Base-by-base conservation (phyloP, 2,888 invertebrate species). In the Nebria brevicollis region DNA sequence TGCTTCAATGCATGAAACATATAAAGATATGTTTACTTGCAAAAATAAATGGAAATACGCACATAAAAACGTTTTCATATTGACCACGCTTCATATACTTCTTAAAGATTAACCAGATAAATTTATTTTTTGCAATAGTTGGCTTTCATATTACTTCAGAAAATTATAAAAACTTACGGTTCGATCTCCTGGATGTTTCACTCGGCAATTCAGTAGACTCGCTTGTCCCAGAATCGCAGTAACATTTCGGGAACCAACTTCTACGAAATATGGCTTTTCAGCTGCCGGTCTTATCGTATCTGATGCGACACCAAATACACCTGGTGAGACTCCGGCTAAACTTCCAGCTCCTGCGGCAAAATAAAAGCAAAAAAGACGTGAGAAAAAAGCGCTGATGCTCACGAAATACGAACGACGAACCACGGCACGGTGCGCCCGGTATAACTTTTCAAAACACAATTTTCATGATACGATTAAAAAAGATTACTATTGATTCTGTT, bases 221-320 rank as follows among this genome's bases (percentile, higher is more conserved):
- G 94, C 93, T 89, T 96, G 96, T 2, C 96, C 96, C 54, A 96
- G 95, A 78, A 96, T 94, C n/a, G 95, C 93, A 0, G 96, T 94
- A 83, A 96, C 93, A 89, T 96, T 96, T 83, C 95, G 91, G 0
- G 95, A 94, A 4, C 94, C 94, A 83, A 95, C 93, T 88, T 96
- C 96, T 88, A 96, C 96, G 88, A 96, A 96, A 89, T 94, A 95
- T 4, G 96, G 96, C 86, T 93, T 91, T 86, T 94, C 94, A 77
- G 90, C 90, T 20, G 90, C 87, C 82, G 87, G 85, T 83, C 84
- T 84, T 41, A 77, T 73, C 13, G 76, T 80, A 25, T 85, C 85
- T 13, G 34, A 26, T 13, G 73, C 26, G 25, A 68, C 20, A n/a
- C 73, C 73, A 73, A 41, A 42, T 73, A 41, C 26, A 73, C 73